Conservation (phyloP, 2,113 vertebrate species). For the Tragelaphus strepsiceros region DNA sequence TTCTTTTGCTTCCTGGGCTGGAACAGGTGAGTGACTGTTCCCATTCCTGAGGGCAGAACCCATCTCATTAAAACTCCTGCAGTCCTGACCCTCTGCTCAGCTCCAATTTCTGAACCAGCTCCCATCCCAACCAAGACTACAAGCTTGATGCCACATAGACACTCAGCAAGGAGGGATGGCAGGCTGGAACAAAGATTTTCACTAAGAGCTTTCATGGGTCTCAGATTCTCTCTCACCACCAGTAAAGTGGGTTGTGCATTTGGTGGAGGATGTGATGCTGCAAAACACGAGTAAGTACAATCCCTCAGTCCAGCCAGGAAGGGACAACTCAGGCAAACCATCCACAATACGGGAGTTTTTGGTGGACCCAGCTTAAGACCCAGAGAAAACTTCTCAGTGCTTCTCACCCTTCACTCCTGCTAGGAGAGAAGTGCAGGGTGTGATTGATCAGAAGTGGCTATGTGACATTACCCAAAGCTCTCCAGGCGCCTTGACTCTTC, state of each 20-base stretch:
- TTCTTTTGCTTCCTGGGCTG: not conserved
- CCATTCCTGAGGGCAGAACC: not conserved
- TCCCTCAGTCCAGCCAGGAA: not conserved
- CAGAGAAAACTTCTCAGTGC: not conserved
- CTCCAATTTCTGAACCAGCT: not conserved
- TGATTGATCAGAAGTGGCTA: not conserved
- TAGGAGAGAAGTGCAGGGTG: not conserved
- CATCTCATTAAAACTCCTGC: not conserved
- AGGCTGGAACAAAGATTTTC: not conserved
- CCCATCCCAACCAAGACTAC: not conserved
- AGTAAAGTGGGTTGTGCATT: not conserved
- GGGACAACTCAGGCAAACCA: not conserved
- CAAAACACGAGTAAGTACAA: not conserved
- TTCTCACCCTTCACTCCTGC: not conserved
- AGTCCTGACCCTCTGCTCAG: not conserved
- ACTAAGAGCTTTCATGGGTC: not conserved
- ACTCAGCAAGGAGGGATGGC: not conserved
- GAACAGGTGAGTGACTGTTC: not conserved
- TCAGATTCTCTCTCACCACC: too few relatives aligned
- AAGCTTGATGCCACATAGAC: not conserved
- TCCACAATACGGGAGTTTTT: fast-evolving
- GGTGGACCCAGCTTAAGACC: not conserved
- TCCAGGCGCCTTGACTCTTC: too few relatives aligned
- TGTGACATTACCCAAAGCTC: not conserved
- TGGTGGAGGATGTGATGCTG: not conserved